Base-by-base conservation (phyloP, 2,797 vertebrate species). In the Heliangelus exortis region DNA sequence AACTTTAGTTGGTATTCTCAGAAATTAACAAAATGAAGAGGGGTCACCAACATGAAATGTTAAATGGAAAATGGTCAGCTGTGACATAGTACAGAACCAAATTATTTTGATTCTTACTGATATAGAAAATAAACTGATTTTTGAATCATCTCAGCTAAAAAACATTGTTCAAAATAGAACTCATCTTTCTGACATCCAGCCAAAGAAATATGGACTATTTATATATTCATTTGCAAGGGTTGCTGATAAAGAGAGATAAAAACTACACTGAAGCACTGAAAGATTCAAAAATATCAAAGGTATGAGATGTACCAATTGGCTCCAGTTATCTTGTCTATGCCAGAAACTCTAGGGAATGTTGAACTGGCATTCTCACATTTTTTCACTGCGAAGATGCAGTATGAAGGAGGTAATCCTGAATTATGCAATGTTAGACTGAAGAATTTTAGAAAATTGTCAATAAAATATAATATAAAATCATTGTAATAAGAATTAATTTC, bases 201-300 rank as follows among this genome's bases (percentile, higher is more conserved):
- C 79, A 90, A 92, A 76, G 22, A 45, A 92, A 92, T 92, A 81
- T 31, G 71, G 80, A 74, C 73, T 95, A 87, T 92, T 95, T 89
- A 83, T 90, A 80, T 74, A 91, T 80, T 92, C 57, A 67, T 92
- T 87, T 94, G 28, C 50, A 90, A 74, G n/a, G 20, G 15, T 10
- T 91, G 68, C 61, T 93, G 76, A 61, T 92, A 83, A 91, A 71
- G 53, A 80, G 45, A 92, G 65, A 91, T 75, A 92, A 93, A 92
- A 92, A 90, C 36, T 80, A 51, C 51, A 51, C 20, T 25, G 45
- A 94, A 88, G 41, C 16, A 57, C 31, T n/a, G 36, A 81, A 90
- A 86, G 58, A 84, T 78, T 72, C 18, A 85, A 86, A 95, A 91
- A 88, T 88, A 87, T 23, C 78, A 69, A 69, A 89, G 51, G 34